Base-by-base conservation (phyloP, 53 echinoderm and acorn worm species). In the Crossaster papposus region DNA sequence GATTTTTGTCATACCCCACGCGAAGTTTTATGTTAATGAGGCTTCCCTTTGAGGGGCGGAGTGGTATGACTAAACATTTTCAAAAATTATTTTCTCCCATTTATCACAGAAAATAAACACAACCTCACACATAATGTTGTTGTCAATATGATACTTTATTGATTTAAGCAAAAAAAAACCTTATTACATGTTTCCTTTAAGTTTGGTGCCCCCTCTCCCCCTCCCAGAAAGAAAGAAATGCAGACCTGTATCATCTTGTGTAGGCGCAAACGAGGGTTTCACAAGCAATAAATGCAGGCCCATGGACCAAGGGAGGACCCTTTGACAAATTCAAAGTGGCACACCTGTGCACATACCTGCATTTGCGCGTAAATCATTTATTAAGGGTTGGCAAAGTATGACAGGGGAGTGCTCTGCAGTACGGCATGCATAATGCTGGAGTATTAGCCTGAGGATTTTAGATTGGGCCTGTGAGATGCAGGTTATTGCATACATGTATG, bases 301-400 rank as follows among this genome's bases (percentile, higher is more conserved):
- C 70, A 84, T n/a, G 84, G 36, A 50, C 30, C 15, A n/a, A n/a
- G 44, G 44, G 17, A 23, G 55, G 30, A 6, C 37, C 38, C 31
- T 35, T 53, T 9, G 33, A 53, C 72, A 84, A 84, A 84, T 84
- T 44, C 52, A 23, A 72, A 52, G 73, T 37, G 70, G 84, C 84
- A 84, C 84, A 84, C 84, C 72, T 84, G 84, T 72, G 84, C 84
- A 84, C 72, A 71, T 72, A 65, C 36, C 11, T 83, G 84, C 65
- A 72, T 72, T 72, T 68, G 84, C 51, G 52, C 84, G 72, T 72
- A 71, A 72, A 84, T 72, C 84, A 53, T 52, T 80, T 80, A 55
- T 54, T 53, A 72, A 32, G 52, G 84, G 84, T 65, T 32, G 84
- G 52, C 32, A 4, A 53, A 36, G 73, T 84, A 72, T 84, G 52